Evolutionary conservation across 30 jellyfish, hydroid and myxozoan species (phyloP), one percentile per base, ranked within the genome.

Genomic region (Pelagia noctiluca): DNA sequence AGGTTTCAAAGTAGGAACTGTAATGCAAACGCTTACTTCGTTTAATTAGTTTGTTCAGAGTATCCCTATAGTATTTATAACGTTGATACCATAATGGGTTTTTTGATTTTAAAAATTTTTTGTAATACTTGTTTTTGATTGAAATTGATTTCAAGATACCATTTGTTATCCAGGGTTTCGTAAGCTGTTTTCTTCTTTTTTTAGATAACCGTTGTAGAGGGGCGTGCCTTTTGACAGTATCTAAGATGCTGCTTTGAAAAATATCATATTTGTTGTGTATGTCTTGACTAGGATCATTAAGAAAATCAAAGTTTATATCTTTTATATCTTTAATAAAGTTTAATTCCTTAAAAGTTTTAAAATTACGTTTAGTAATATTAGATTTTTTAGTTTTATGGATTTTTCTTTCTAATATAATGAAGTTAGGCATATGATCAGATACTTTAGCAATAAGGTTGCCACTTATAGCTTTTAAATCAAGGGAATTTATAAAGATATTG

Each of bases 391-490:
- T 52, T 3, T 52, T 52, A 52, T 52, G 16, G 68, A 52, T 52
- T 52, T 52, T 52, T 52, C 68, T 52, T 52, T 19, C 68, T 52
- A 52, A 52, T 52, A 52, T 52, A 19, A 52, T 52, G 4, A 52
- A 52, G 21, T 52, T 52, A 52, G 68, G 68, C 68, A 52, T 52
- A 19, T 52, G 68, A 52, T 52, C 68, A 52, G 68, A 52, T 13
- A 63, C 52, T 25, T 63, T 63, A 63, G 49, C 77, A 63, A 63
- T 34, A 63, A 63, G 52, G 77, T 63, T 63, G 77, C 77, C 77
- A 63, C 77, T 63, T 10, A 63, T 63, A 63, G 52, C 77, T 28
- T 63, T 30, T 28, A 63, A 28, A 30, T 63, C 52, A 28, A 28
- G 30, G 30, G 72, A 63, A 34, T 25, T 63, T 10, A 28, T 28